Evolutionary conservation across 2,797 vertebrate genomes (phyloP).

Genomic region (Margarornis squamiger): DNA sequence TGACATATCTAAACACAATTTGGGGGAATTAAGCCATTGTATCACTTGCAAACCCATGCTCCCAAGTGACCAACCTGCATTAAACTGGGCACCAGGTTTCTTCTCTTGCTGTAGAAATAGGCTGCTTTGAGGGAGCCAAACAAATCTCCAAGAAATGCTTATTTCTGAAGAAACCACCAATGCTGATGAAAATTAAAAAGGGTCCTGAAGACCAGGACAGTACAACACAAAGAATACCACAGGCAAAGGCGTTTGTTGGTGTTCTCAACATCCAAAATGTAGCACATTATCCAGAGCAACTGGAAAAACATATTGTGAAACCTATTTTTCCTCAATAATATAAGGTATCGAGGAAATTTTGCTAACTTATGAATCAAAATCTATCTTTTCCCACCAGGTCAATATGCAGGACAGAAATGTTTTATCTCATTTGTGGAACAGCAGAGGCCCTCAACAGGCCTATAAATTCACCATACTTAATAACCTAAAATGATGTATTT

Average conservation of each 20-base stretch:
- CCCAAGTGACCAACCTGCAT: neutral
- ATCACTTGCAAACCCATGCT: neutral
- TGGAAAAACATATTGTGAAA: neutral
- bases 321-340: neutral
- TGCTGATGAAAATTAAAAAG: neutral
- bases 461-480: neutral
- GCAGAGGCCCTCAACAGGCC: neutral
- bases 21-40: neutral
- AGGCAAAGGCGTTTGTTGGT: neutral
- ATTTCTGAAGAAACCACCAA: neutral
- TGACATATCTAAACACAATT: neutral
- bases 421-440: neutral
- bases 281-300: neutral
- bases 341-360: neutral
- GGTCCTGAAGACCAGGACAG: neutral
- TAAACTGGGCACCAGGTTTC: neutral
- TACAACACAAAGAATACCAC: neutral
- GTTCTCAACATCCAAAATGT: neutral
- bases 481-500: neutral
- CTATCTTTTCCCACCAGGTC: neutral
- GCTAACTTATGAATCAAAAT: neutral
- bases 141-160: neutral
- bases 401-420: neutral
- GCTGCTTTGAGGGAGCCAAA: neutral
- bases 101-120: neutral